phyloP scores from a whole-genome alignment of 2,113 vertebrate species.

The Gymnocephalus cernua region DNA sequence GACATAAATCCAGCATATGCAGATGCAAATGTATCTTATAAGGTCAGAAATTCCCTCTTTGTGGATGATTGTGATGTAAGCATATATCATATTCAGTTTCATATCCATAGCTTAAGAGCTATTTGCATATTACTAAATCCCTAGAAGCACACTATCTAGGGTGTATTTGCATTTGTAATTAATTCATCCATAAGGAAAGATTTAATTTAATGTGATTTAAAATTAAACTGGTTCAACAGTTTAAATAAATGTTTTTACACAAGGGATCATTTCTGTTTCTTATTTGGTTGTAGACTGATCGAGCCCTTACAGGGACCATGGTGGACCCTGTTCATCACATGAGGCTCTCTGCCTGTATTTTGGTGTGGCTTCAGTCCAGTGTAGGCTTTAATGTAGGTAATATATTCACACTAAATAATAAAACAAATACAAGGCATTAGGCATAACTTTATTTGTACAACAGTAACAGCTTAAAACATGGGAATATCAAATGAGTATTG shows the following conservation, averaged over 20 bases:
- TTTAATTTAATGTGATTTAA: background rate
- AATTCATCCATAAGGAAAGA: too few species aligned
- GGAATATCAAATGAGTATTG: background rate
- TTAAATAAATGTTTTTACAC: background rate
- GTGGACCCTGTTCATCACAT: background rate
- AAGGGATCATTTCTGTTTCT: background rate
- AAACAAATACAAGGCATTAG: background rate
- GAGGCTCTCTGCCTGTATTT: background rate
- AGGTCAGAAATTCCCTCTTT: background rate
- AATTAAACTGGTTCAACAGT: background rate
- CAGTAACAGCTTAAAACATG: background rate
- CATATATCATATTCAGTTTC: background rate
- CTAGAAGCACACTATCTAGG: background rate
- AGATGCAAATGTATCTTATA: background rate
- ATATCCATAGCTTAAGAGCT: background rate
- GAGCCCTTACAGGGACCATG: background rate
- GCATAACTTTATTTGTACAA: background rate
- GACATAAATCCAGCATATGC: background rate
- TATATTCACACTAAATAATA: background rate
- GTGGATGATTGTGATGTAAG: background rate
- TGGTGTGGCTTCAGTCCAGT: background rate
- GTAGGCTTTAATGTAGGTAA: background rate
- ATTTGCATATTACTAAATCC: background rate
- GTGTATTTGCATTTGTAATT: too few species aligned
- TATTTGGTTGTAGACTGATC: background rate